Base-by-base conservation (phyloP, 2,113 vertebrate genomes). In the Brachyhypopomus occidentalis region DNA sequence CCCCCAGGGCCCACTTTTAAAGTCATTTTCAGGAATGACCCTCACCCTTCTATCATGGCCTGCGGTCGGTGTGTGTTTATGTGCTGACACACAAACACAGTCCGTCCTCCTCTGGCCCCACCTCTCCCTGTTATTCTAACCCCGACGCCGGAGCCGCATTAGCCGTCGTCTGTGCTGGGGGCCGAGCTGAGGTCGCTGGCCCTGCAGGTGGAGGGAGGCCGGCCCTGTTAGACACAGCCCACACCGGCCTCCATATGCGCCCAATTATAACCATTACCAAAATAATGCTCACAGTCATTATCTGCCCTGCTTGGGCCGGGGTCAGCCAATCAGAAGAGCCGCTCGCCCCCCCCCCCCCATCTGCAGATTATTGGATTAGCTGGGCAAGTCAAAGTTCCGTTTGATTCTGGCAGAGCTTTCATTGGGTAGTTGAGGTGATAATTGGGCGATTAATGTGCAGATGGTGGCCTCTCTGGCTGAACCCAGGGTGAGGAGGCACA, bases 241-340 rank as follows among this genome's bases (percentile, higher is more conserved):
- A 16, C 63, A 48, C 30, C 75, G 66, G 45, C 48, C 63, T 83
- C 84, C 77, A 84, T 87, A 87, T 88, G 85, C 72, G 71, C 79
- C 85, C 80, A 82, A 88, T 89, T 88, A 89, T 64, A 83, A 72
- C 66, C 82, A 87, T 87, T 88, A 87, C 82, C 72, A 34, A 72
- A 85, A 82, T 86, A 81, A 82, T 83, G 70, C 72, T 48, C 36
- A 60, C 60, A 60, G 66, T 84, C 72, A 82, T 81, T 72, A 77
- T 79, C 76, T 48, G 58, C 55, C 9, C 62, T 77, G 72, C 62
- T 72, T 72, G 66, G 73, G 69, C 38, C 19, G 14, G 45, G 77
- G 77, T 86, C 83, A 77, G 71, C 86, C 85, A 85, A 84, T 86
- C 83, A 80, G 56, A 82, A 64, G 25, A 58, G 20, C 30, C n/a